A percentile compares a stretch with the other conserved stretches of the same genome.
These are phyloP conservation scores for Lobophora halterata DNA, from an alignment of 2,888 invertebrate species.

Conservation along the genomic window DNA sequence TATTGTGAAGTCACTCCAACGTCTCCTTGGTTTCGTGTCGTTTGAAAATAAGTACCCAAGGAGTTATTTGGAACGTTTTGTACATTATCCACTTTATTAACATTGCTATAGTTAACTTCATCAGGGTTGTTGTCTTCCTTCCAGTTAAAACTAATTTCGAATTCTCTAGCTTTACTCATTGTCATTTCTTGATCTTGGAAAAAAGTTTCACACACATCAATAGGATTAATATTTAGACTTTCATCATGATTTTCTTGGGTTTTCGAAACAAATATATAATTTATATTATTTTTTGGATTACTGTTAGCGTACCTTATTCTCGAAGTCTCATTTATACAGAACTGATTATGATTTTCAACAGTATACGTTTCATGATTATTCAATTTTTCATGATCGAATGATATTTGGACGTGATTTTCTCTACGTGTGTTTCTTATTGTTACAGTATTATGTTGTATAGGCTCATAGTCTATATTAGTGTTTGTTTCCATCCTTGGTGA, in stretches of 20 bases:
- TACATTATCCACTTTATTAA: slow-evolving; percentile 3
- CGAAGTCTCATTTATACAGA: not conserved
- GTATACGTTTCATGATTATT: slow-evolving; percentile 14
- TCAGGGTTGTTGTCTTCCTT: slow-evolving; percentile 1
- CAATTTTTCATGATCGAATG: slow-evolving; percentile 1
- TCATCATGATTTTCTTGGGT: slow-evolving; percentile 13
- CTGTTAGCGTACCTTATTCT: not conserved
- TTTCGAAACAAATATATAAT: slow-evolving; percentile 19
- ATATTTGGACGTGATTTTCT: not conserved
- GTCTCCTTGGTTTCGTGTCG: slow-evolving; percentile 21
- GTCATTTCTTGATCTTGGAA: slow-evolving; percentile 12
- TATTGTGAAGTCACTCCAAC: slow-evolving; percentile 35
- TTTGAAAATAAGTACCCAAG: slow-evolving; percentile 11
- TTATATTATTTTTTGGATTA: slow-evolving; percentile 1
- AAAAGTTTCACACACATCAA: slow-evolving; percentile 23
- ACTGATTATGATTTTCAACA: slow-evolving; percentile 10
- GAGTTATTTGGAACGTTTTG: slow-evolving; percentile 22
- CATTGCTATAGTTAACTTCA: not conserved
- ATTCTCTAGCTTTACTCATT: slow-evolving; percentile 13
- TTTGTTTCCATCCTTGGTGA: not conserved
- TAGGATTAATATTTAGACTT: slow-evolving; percentile 15
- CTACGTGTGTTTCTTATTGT: slow-evolving; percentile 3
- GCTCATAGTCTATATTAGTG: slow-evolving; percentile 1
- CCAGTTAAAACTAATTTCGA: slow-evolving; percentile 12
- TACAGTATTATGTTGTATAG: slow-evolving; percentile 15